A percentile compares a stretch with the other conserved stretches of the same genome.
These are phyloP conservation scores for Arizona elegans DNA, from an alignment of 2,113 vertebrate species.

Conservation along the genomic window DNA sequence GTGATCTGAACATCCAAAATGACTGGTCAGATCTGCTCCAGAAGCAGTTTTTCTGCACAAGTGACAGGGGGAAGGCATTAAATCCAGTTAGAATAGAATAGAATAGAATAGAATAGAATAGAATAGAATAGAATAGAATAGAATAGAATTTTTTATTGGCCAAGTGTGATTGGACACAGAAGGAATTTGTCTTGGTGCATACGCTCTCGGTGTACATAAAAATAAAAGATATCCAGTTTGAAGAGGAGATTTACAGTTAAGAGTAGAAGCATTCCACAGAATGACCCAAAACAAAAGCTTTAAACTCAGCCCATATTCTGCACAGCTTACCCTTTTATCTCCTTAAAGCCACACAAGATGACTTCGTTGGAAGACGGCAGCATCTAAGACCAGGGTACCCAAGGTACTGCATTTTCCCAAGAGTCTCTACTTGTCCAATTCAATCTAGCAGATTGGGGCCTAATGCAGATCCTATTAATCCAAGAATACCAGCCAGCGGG, in stretches of 20 bases:
- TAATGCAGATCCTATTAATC: not conserved
- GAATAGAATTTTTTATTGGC: too few relatives aligned
- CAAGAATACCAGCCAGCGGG: not conserved
- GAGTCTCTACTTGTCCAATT: not conserved
- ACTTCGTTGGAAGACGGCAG: not conserved
- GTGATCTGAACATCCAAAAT: too few relatives aligned
- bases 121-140: too few relatives aligned
- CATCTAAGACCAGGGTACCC: not conserved
- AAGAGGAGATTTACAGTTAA: not conserved
- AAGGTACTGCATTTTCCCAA: not conserved
- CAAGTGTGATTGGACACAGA: too few relatives aligned
- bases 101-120: too few relatives aligned
- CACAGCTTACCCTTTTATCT: not conserved
- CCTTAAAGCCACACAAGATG: not conserved
- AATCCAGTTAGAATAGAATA: not conserved
- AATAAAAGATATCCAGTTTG: not conserved
- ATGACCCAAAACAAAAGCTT: not conserved
- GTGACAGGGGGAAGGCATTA: too few relatives aligned
- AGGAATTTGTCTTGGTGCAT: too few relatives aligned
- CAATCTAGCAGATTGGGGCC: not conserved
- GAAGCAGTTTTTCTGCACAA: too few relatives aligned
- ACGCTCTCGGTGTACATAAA: too few relatives aligned
- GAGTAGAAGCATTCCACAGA: not conserved
- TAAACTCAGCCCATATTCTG: not conserved
- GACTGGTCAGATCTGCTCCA: too few relatives aligned